Evolutionary conservation across 2,888 invertebrate species (phyloP), one percentile per base, ranked within the genome.

Genomic region (Choreutis nemorana): DNA sequence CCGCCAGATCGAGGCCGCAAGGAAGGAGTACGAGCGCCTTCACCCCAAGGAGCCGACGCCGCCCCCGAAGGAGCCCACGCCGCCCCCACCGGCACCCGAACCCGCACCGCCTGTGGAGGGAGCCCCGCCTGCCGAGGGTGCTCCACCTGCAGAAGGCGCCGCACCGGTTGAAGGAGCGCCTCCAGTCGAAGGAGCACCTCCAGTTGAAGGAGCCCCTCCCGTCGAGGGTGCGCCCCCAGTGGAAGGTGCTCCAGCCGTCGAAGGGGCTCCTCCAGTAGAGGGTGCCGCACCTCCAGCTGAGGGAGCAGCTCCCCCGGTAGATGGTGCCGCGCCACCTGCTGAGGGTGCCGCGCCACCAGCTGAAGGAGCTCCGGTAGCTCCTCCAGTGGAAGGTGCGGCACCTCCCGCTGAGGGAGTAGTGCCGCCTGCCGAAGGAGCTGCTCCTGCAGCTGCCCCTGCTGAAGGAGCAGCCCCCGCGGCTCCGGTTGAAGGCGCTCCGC

Each of bases 1-100:
- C 34, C 59, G 56, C 30, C 77, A 77, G 56, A 18, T 51, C 31
- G 67, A 61, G 39, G 42, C 40, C 16, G 59, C 55, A 35, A 55
- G 68, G 41, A 22, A 32, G 28, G 39, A 40, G 32, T 34, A 32
- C 23, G 36, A 38, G 32, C 28, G 37, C 8, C 21, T 34, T 11
- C 36, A 28, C 41, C 57, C 11, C 47, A 44, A 2, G 54, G 42
- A n/a, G 51, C 44, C 4, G 48, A 41, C 0, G 41, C 48, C 0
- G 42, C 50, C 3, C 43, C 39, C 3, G 57, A 50, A 3, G 64
- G 53, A 0, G 64, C 46, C 4, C 3, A 64, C 50, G 2, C 51
- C 61, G 1, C 14, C 8, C 4, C 45, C 57, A 1, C 55, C 50
- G 62, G 51, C 1, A 63, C 51, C 1, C 51, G 26, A 12, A 6